Evolutionary conservation across 1,140 invertebrate genomes (phyloP).

Genomic region (Zophobas atratus): DNA sequence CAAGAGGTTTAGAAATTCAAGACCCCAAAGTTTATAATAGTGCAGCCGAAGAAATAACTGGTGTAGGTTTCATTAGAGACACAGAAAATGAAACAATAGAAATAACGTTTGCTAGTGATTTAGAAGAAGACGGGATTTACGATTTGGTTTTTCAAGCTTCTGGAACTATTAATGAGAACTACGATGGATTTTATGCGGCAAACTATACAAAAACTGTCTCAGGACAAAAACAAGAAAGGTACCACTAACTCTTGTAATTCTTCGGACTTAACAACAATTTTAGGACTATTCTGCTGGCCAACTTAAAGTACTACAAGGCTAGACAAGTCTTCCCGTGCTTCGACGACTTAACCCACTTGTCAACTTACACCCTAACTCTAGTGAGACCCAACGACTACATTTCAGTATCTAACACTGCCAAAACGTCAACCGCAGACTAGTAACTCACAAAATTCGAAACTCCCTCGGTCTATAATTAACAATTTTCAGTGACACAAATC

Average conservation of each 20-base stretch:
- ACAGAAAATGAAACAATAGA: neutral
- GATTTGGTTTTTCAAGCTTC: neutral
- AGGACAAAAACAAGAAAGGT: neutral
- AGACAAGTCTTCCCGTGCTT: slow-evolving; percentile 25
- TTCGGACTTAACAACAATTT: neutral
- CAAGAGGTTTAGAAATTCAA: slow-evolving; percentile 1
- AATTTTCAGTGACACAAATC: neutral
- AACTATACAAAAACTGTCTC: neutral
- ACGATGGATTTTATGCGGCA: neutral
- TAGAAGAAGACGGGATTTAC: neutral
- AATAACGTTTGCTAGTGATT: neutral
- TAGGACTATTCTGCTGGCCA: slow-evolving; percentile 6
- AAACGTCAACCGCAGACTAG: no score
- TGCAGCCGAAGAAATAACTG: neutral
- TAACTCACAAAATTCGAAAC: no score
- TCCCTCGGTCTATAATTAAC: neutral
- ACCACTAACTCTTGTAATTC: neutral
- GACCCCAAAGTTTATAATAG: slow-evolving; percentile 1
- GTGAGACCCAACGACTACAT: neutral
- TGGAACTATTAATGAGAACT: neutral
- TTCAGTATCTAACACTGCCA: neutral
- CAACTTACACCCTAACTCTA: slow-evolving; percentile 4
- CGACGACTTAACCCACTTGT: neutral
- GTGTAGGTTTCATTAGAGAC: neutral
- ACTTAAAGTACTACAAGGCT: slow-evolving; percentile 15